Conservation (phyloP, 2,797 vertebrate genomes). For the Novumbra hubbsi region DNA sequence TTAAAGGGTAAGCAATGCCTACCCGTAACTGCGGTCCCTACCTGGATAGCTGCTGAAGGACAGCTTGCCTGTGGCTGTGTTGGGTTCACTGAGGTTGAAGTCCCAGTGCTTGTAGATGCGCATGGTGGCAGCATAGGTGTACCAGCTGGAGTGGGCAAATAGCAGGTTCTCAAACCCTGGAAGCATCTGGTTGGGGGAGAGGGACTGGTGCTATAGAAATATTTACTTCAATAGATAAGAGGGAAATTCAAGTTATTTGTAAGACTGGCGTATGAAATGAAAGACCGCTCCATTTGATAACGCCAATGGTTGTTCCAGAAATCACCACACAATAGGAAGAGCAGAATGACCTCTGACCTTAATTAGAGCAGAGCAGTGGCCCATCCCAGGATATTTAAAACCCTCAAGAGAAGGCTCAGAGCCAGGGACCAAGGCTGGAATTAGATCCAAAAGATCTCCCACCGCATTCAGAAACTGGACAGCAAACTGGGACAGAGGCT, state of each 20-base stretch:
- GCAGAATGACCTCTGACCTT: constrained; percentile 75
- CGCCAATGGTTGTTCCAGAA: neutral
- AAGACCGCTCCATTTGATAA: neutral
- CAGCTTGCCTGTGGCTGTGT: constrained; percentile 66
- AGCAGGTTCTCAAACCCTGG: constrained; percentile 84
- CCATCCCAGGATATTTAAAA: constrained; percentile 80
- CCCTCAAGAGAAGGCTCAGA: constrained; percentile 14
- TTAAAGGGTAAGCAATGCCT: too few species aligned
- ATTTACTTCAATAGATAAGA: neutral
- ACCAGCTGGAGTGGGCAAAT: constrained; percentile 87
- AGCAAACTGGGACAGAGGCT: constrained; percentile 82
- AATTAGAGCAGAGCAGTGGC: constrained; percentile 93
- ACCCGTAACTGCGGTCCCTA: constrained; percentile 27
- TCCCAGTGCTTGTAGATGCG: constrained; percentile 87
- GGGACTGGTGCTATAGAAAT: neutral
- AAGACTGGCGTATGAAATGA: constrained; percentile 55
- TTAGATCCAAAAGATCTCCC: constrained; percentile 89
- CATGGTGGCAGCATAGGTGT: constrained; percentile 81
- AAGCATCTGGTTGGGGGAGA: constrained; percentile 67
- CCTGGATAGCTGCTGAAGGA: constrained; percentile 89
- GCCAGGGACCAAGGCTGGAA: constrained; percentile 74
- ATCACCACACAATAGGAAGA: neutral
- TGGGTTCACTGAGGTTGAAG: constrained; percentile 72
- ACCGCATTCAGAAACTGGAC: constrained; percentile 84
- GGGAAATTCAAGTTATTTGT: constrained; percentile 38